A percentile compares a stretch with the other conserved stretches of the same genome.
Evolutionary conservation across 2,888 invertebrate genomes (phyloP).

Genomic region (Microctonus aethiopoides): DNA sequence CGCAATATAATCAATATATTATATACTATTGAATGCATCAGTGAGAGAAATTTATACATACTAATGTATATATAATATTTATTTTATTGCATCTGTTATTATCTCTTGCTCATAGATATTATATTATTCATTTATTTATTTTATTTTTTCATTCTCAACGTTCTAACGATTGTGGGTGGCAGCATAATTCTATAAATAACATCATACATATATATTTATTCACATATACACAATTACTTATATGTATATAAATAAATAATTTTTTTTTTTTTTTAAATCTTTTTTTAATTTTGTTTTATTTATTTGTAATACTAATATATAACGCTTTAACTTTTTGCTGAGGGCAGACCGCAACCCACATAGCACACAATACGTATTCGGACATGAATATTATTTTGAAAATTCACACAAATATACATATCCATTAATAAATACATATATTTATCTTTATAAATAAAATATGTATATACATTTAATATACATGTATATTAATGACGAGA

Average conservation of each 20-base stretch:
- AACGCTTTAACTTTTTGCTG: neutral
- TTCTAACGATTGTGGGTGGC: constrained; percentile 19
- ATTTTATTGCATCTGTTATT: constrained; percentile 9
- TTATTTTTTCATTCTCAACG: neutral
- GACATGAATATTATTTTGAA: neutral
- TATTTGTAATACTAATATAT: neutral
- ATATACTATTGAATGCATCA: neutral
- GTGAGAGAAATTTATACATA: neutral
- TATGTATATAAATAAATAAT: neutral
- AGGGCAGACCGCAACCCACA: neutral
- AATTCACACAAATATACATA: too few relatives aligned
- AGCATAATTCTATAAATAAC: constrained; percentile 17
- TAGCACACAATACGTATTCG: neutral
- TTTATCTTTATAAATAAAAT: too few relatives aligned
- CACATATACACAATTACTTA: neutral
- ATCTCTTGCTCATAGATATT: neutral
- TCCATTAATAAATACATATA: too few relatives aligned
- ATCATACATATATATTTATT: neutral
- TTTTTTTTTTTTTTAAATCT: neutral
- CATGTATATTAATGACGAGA: constrained; percentile 34
- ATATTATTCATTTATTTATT: neutral
- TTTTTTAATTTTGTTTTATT: too few relatives aligned
- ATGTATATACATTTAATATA: neutral
- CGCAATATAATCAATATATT: neutral
- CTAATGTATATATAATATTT: constrained; percentile 1